Evolutionary conservation across 2,888 invertebrate species (phyloP).

Genomic region (Ametastegia equiseti): DNA sequence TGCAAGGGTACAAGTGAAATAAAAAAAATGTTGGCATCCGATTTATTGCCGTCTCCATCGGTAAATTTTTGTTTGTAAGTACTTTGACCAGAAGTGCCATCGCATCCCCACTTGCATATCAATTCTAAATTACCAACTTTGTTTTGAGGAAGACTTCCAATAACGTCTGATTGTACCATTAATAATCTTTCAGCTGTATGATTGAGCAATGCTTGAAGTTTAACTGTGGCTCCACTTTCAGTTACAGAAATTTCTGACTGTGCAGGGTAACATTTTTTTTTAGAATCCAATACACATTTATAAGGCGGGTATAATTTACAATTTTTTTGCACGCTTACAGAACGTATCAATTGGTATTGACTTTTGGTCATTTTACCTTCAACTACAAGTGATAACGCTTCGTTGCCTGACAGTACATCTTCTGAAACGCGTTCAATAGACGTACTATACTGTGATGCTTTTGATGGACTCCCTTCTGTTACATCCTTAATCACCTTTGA

Average conservation of each 20-base stretch:
- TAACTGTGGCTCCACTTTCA: constrained; percentile 52
- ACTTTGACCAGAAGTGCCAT: no score
- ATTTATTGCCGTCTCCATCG: no score
- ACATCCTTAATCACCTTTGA: constrained; percentile 55
- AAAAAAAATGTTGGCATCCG: no score
- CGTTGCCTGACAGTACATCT: constrained; percentile 40
- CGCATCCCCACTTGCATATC: no score
- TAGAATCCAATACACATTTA: constrained; percentile 45
- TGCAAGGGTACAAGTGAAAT: no score
- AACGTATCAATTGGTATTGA: constrained; percentile 34
- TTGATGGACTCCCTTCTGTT: constrained; percentile 51
- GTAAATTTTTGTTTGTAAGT: no score
- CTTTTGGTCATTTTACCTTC: constrained; percentile 34
- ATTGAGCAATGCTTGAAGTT: constrained; percentile 54
- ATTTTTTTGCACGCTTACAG: background rate
- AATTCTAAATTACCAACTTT: no score
- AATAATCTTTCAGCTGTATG: constrained; percentile 53
- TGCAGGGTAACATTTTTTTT: constrained; percentile 52
- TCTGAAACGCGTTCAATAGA: constrained; percentile 45
- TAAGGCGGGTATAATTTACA: constrained; percentile 48
- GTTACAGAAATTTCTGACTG: constrained; percentile 50
- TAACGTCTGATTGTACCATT: constrained; percentile 49
- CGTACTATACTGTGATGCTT: constrained; percentile 52
- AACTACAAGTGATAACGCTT: constrained; percentile 51
- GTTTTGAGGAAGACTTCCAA: no score